Evolutionary conservation across 2,113 vertebrate species (phyloP).

Genomic region (Apaloderma vittatum): DNA sequence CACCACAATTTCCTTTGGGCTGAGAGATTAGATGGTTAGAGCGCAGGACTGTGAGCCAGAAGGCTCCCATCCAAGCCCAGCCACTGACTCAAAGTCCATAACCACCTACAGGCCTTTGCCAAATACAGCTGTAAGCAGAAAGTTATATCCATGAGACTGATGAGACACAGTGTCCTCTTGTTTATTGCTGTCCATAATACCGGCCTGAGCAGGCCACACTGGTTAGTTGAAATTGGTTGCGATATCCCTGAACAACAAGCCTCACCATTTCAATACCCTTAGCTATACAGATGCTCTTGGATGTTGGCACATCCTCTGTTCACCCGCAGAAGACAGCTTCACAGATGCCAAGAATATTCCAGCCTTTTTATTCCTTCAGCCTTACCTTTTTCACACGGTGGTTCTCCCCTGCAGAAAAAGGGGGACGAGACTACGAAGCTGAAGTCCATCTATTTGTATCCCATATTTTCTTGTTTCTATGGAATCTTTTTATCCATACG

Average conservation of each 20-base stretch:
- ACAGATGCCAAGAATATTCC: background rate
- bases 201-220: background rate
- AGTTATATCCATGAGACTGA: conserved; percentile 69
- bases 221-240: conserved; percentile 22
- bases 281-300: background rate
- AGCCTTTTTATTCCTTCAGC: background rate
- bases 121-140: conserved; percentile 71
- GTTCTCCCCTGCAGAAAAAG: background rate
- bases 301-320: background rate
- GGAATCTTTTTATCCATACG: background rate
- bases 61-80: conserved; percentile 65
- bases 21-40: conserved; percentile 60
- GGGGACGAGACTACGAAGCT: background rate
- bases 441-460: background rate
- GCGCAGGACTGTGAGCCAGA: conserved; percentile 39
- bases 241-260: background rate
- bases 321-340: background rate
- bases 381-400: background rate
- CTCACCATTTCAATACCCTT: background rate
- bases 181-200: conserved; percentile 38
- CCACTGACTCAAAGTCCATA: conserved; percentile 68
- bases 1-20: conserved; percentile 57
- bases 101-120: conserved; percentile 51
- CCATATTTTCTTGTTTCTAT: background rate
- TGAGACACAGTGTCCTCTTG: conserved; percentile 62